Conservation (phyloP, 2,113 vertebrate genomes). For the Elgaria multicarinata region DNA sequence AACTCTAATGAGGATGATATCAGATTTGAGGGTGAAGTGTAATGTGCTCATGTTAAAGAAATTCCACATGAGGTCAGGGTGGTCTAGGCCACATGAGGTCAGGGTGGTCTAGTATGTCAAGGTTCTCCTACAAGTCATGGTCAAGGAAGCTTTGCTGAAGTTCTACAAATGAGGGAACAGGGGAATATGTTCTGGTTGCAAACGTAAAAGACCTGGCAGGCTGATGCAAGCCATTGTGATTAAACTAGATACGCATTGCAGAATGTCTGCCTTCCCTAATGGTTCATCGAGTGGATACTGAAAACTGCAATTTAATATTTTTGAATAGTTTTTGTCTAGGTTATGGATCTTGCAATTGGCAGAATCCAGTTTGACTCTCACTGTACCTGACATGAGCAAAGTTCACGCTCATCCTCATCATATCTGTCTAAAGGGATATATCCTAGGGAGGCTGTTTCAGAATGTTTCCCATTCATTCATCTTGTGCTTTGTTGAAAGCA, state of each 20-base stretch:
- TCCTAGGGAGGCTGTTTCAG: not conserved
- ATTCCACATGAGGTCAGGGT: not conserved
- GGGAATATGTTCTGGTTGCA: not conserved
- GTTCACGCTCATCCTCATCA: not conserved
- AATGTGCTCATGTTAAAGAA: not conserved
- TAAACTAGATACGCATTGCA: no score
- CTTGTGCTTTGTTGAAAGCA: conserved; percentile 13
- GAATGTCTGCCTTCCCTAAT: not conserved
- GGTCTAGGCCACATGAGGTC: no score
- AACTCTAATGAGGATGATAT: not conserved
- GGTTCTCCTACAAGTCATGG: not conserved
- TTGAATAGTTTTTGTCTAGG: not conserved
- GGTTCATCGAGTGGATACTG: not conserved
- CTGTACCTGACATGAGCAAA: not conserved
- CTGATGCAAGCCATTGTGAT: not conserved
- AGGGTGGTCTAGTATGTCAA: not conserved
- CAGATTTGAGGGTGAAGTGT: not conserved
- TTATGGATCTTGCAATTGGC: not conserved
- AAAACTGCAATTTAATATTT: not conserved
- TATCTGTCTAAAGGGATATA: not conserved
- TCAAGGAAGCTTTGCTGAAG: not conserved
- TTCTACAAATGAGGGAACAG: not conserved
- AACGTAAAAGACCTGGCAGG: not conserved
- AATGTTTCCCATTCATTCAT: not conserved
- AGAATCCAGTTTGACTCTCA: not conserved